Evolutionary conservation across 1,140 invertebrate genomes (phyloP), one percentile per base, ranked within the genome.

Genomic region (Drosophila triauraria): DNA sequence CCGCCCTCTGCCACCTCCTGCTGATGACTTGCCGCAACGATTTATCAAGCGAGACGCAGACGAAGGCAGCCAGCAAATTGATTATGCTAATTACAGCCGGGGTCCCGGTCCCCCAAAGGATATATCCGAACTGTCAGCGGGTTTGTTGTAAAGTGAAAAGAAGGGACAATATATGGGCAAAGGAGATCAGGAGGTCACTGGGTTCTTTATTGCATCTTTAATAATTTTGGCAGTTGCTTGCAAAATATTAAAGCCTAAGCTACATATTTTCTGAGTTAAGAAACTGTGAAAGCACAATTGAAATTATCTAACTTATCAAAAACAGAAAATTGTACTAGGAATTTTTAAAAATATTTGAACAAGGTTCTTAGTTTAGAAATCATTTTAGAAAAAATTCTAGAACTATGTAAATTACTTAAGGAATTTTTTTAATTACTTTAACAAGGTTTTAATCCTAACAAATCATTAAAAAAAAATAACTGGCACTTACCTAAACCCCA

Each of bases 1-100:
- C 25, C 25, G 30, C 72, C 43, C 35, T 40, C 2, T 8, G n/a
- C 23, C 42, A 17, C 68, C 58, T n/a, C 65, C 65, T 61, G 71
- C 81, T 71, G 80, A 64, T 56, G 80, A 83, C 84, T 80, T 88
- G 85, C 84, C 84, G 84, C 84, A 88, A 84, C 84, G 74, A 88
- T 88, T 88, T 88, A 90, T 88, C 84, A 88, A 88, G 59, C 71
- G 68, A 88, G 77, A 83, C 80, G 62, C 81, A 74, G 75, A 68
- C 59, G 74, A 75, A 78, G 65, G 68, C 78, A 72, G 57, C 53
- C 53, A 78, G 75, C 80, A 88, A 88, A 88, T 88, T 88, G 84
- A 88, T 88, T 88, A 88, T 84, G 84, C 78, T 88, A 88, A 88
- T 88, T 87, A 77, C 53, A 53, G 47, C 50, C 61, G 46, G 40